Evolutionary conservation across 2,888 invertebrate genomes (phyloP).

Genomic region (Formica aserva): DNA sequence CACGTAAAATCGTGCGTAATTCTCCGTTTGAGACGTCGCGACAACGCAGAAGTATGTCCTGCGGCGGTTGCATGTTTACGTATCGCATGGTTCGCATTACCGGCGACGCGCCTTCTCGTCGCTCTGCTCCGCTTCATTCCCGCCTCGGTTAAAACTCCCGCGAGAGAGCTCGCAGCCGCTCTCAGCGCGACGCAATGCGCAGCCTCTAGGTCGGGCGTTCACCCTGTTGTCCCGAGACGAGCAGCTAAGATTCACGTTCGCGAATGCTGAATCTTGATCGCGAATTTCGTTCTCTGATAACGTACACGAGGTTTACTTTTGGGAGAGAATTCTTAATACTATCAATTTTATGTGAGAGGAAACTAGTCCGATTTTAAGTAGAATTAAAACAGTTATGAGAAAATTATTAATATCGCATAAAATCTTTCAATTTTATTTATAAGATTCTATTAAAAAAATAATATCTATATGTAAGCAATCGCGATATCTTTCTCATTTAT

Average conservation of each 20-base stretch:
- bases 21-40: background rate
- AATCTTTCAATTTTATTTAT: background rate
- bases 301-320: constrained; percentile 20
- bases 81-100: constrained; percentile 40
- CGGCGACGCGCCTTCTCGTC: constrained; percentile 52
- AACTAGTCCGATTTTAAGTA: background rate
- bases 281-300: constrained; percentile 74
- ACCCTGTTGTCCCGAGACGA: constrained; percentile 82
- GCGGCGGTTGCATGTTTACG: constrained; percentile 43
- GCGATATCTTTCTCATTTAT: background rate
- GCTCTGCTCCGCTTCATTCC: constrained; percentile 56
- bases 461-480: background rate
- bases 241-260: constrained; percentile 75
- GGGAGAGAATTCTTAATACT: background rate
- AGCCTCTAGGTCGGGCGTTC: constrained; percentile 86
- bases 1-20: background rate
- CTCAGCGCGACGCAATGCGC: constrained; percentile 77
- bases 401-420: background rate
- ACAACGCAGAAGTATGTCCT: background rate
- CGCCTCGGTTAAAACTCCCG: constrained; percentile 64
- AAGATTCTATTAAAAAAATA: background rate
- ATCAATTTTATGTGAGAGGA: background rate
- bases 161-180: constrained; percentile 67
- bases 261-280: constrained; percentile 78
- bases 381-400: background rate